phyloP scores from a whole-genome alignment of 2,797 vertebrate genomes.

The Sebastes alutus region DNA sequence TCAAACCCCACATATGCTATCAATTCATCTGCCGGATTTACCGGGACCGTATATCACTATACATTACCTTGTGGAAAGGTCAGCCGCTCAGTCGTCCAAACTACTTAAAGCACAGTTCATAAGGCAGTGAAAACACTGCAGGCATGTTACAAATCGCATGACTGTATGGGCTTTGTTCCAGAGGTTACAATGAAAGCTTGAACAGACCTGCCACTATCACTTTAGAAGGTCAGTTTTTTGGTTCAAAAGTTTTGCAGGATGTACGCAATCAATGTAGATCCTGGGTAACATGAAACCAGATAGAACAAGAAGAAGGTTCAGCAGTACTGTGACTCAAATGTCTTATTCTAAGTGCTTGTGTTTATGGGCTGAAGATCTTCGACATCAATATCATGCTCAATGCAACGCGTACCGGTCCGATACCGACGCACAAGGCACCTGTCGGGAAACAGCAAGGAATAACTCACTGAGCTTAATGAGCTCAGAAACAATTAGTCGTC shows the following conservation, averaged over 20 bases:
- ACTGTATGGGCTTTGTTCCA: not conserved
- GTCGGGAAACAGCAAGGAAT: not conserved
- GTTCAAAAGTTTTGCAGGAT: not conserved
- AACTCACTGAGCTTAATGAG: not conserved
- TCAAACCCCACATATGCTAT: not conserved
- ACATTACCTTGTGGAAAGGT: conserved; percentile 18
- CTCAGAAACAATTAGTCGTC: conserved; percentile 7
- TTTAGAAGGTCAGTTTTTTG: not conserved
- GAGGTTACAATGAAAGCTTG: not conserved
- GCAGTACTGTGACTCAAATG: not conserved
- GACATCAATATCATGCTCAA: not conserved
- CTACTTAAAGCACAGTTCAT: not conserved
- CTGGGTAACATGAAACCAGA: not conserved
- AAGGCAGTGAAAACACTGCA: not conserved
- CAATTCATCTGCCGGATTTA: not conserved
- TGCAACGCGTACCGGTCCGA: not conserved
- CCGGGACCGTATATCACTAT: conserved; percentile 3
- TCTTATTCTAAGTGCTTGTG: not conserved
- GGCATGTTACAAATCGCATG: not conserved
- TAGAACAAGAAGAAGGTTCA: not conserved
- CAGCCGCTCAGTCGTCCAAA: conserved; percentile 10
- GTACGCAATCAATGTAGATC: not conserved
- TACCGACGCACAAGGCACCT: no score
- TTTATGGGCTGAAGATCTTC: not conserved
- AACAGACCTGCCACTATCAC: not conserved